Evolutionary conservation across 2,888 invertebrate genomes (phyloP), one percentile per base, ranked within the genome.

Genomic region (Polydrusus cervinus): DNA sequence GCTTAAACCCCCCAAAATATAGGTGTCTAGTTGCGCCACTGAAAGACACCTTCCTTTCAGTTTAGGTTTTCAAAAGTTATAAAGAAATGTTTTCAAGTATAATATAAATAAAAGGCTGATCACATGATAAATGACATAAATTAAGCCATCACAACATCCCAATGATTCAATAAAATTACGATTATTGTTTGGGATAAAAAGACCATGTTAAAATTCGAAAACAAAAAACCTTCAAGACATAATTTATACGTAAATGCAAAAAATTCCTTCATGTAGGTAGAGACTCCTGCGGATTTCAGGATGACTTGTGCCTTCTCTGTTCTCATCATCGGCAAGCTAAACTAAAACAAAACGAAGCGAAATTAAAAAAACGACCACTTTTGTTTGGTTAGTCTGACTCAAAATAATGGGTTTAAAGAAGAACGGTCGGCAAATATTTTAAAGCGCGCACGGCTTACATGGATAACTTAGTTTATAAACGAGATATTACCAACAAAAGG

Each of bases 301-400:
- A 69, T 69, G 74, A 74, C 74, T 73, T 74, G 67, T 65, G 72
- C 78, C 78, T 71, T 77, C 80, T 80, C 40, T 18, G 57, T 60
- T 60, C 81, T 79, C 80, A 80, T 81, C 80, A 80, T 79, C 78
- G 79, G 79, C 79, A 78, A 80, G 79, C 75, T 71, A 76, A 78
- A 71, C 81, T 78, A 81, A 81, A 82, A 82, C 81, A 81, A 82
- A 82, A 82, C 78, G 79, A 78, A 70, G 78, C 78, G 64, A 78
- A 80, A 80, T 80, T 79, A 79, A 77, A 78, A 79, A 81, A 77
- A 71, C 53, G 79, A 80, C 79, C 79, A 76, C 79, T 78, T 78
- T 72, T 81, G 81, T 81, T 83, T 82, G 81, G 81, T 81, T 81
- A 78, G 81, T 78, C 78, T 78, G 68, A 64, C 62, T 74, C 64